Conservation (phyloP, 2,797 vertebrate species). For the Huso huso region DNA sequence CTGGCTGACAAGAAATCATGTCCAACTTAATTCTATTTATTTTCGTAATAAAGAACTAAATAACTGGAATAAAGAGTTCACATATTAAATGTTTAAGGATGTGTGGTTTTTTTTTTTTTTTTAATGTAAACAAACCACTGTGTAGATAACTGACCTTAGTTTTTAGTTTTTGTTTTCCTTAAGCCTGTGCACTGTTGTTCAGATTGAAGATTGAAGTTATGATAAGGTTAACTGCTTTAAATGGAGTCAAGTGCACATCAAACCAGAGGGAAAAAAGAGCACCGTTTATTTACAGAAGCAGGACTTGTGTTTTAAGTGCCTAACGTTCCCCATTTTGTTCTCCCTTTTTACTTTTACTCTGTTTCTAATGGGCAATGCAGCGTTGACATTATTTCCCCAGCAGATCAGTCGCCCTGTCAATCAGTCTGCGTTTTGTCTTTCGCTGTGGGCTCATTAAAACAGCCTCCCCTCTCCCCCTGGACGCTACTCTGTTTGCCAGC, state of each 20-base stretch:
- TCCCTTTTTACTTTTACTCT: slow-evolving; percentile 63
- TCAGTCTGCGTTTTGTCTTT: slow-evolving; percentile 96
- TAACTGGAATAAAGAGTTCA: not conserved
- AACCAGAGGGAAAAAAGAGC: slow-evolving; percentile 53
- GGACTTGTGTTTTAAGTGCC: slow-evolving; percentile 64
- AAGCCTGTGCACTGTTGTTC: slow-evolving; percentile 15
- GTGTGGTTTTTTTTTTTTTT: no score
- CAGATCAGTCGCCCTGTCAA: slow-evolving; percentile 94
- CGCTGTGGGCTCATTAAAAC: slow-evolving; percentile 94
- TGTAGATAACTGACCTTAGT: not conserved
- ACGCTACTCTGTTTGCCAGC: slow-evolving; percentile 75
- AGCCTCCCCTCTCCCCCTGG: slow-evolving; percentile 78
- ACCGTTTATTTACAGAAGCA: slow-evolving; percentile 57
- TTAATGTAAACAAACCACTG: not conserved
- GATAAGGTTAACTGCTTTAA: slow-evolving; percentile 71
- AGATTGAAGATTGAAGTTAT: slow-evolving; percentile 56
- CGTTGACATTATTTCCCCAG: slow-evolving; percentile 90
- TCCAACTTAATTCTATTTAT: not conserved
- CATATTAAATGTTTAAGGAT: not conserved
- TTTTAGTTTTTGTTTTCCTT: not conserved
- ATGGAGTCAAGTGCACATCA: slow-evolving; percentile 65
- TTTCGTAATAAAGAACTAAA: not conserved
- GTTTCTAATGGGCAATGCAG: slow-evolving; percentile 87
- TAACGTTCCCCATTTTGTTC: slow-evolving; percentile 48
- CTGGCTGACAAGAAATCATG: not conserved